phyloP scores from a whole-genome alignment of 2,113 vertebrate species.

The Pluvianellus socialis region DNA sequence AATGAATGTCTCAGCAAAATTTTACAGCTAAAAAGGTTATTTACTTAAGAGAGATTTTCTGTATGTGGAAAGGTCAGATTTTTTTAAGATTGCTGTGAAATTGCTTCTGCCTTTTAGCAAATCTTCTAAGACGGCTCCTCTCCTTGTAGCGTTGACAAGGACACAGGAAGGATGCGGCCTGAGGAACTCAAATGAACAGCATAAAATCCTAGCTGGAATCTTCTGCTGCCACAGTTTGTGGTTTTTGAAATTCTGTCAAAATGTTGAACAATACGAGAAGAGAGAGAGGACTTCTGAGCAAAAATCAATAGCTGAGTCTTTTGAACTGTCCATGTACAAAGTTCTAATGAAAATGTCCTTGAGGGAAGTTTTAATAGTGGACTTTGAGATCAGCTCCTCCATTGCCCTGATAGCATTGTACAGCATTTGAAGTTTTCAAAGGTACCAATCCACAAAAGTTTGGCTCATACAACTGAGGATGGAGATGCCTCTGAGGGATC shows the following conservation, averaged over 20 bases:
- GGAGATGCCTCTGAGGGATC: slow-evolving; percentile 60
- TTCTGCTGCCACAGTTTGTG: slow-evolving; percentile 61
- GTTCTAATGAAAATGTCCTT: slow-evolving; percentile 78
- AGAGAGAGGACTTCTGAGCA: slow-evolving; percentile 73
- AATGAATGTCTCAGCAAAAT: slow-evolving; percentile 77
- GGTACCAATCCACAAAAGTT: slow-evolving; percentile 57
- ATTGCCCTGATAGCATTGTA: slow-evolving; percentile 35
- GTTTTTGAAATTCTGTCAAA: slow-evolving; percentile 76
- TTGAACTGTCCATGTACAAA: slow-evolving; percentile 76
- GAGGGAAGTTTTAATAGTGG: slow-evolving; percentile 74
- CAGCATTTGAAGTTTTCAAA: slow-evolving; percentile 73
- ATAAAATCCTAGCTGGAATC: slow-evolving; percentile 68
- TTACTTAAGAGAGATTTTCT: slow-evolving; percentile 86
- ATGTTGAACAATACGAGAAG: slow-evolving; percentile 69
- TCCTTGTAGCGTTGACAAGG: slow-evolving; percentile 79
- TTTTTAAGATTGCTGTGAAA: slow-evolving; percentile 81
- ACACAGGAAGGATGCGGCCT: slow-evolving; percentile 72
- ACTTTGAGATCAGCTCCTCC: slow-evolving; percentile 70
- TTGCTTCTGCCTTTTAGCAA: slow-evolving; percentile 86
- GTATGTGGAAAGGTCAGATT: slow-evolving; percentile 86
- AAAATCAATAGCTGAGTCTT: slow-evolving; percentile 76
- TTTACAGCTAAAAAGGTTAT: slow-evolving; percentile 85
- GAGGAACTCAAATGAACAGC: slow-evolving; percentile 73
- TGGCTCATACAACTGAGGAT: slow-evolving; percentile 38
- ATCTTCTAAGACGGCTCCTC: slow-evolving; percentile 77